phyloP scores from a whole-genome alignment of 1,140 invertebrate species.

The Chionoecetes opilio region DNA sequence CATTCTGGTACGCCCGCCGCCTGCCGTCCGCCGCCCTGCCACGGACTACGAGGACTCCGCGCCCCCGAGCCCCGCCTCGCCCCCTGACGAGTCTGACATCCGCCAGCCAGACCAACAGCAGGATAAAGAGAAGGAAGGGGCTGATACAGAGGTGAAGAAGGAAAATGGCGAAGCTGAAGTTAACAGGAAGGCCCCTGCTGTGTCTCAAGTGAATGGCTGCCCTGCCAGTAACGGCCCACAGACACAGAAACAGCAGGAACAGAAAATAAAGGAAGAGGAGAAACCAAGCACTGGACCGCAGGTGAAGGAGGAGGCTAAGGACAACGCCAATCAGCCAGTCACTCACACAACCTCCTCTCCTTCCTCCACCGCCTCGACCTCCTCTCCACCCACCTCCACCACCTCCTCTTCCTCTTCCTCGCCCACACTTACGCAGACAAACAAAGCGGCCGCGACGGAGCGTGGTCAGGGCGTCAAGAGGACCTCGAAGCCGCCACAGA shows the following conservation, averaged over 20 bases:
- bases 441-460: not conserved
- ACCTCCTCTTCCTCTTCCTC: not conserved
- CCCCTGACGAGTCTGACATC: not conserved
- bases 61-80: not conserved
- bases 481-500: not conserved
- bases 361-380: not conserved
- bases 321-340: not conserved
- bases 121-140: not conserved
- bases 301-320: not conserved
- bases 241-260: not conserved
- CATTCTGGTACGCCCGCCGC: conserved; percentile 65
- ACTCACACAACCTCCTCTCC: not conserved
- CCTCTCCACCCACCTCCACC: not conserved
- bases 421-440: not conserved
- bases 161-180: not conserved
- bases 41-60: conserved; percentile 33
- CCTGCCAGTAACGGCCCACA: not conserved
- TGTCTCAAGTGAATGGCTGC: not conserved
- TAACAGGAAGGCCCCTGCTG: too few relatives aligned
- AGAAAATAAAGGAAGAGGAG: not conserved
- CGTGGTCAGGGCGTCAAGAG: not conserved
- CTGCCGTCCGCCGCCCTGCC: conserved; percentile 45
- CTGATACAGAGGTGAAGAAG: not conserved
- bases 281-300: too few relatives aligned
- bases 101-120: not conserved